A percentile compares a stretch with the other conserved stretches of the same genome.
phyloP scores from a whole-genome alignment of 2,797 vertebrate species.

The Arctocebus calabarensis region DNA sequence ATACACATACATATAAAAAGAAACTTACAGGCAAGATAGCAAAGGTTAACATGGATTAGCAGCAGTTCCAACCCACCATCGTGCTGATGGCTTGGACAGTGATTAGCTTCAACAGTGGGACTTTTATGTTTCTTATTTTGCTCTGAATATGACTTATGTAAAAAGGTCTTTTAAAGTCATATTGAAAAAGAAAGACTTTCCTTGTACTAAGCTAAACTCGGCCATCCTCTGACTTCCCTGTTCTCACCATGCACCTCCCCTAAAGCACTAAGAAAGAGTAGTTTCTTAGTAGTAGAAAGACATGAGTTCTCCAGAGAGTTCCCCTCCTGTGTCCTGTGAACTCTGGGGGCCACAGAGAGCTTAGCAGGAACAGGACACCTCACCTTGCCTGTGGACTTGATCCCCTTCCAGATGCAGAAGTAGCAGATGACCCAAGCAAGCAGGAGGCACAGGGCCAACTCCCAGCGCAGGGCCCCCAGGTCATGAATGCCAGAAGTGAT shows the following conservation, averaged over 20 bases:
- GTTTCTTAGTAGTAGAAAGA: not conserved
- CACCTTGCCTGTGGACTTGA: conserved; percentile 98
- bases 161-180: not conserved
- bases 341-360: conserved; percentile 74
- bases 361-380: conserved; percentile 81
- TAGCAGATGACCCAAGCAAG: conserved; percentile 96
- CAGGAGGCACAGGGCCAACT: conserved; percentile 94
- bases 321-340: not conserved
- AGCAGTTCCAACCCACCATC: no score
- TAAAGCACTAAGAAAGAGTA: not conserved
- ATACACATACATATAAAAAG: not conserved
- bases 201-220: not conserved
- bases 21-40: not conserved
- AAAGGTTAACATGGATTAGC: not conserved
- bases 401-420: conserved; percentile 99
- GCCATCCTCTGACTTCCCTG: not conserved
- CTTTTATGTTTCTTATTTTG: not conserved
- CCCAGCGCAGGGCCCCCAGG: conserved; percentile 93
- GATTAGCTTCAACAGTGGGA: not conserved
- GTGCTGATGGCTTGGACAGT: not conserved
- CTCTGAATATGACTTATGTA: not conserved
- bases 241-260: not conserved
- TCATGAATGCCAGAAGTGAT: conserved; percentile 87
- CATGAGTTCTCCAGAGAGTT: not conserved
- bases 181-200: not conserved